A percentile compares a stretch with the other conserved stretches of the same genome.
Evolutionary conservation across 2,797 vertebrate genomes (phyloP).

Genomic region (Mionectes olivaceus): DNA sequence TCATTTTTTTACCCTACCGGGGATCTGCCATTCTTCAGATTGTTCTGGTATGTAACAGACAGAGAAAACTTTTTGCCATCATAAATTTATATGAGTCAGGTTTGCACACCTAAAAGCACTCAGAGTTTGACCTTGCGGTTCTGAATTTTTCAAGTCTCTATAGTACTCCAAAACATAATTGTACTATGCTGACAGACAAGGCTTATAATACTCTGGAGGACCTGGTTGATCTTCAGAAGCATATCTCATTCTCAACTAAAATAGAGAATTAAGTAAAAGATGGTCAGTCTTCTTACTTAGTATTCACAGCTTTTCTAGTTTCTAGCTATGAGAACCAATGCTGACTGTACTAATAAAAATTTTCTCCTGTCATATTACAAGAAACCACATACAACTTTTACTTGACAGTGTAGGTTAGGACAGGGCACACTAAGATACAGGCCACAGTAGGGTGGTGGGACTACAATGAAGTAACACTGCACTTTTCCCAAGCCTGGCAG

Average conservation of each 20-base stretch:
- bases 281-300: neutral
- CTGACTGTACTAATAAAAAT: neutral
- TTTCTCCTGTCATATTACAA: neutral
- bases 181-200: slow-evolving; percentile 50
- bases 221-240: slow-evolving; percentile 15
- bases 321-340: neutral
- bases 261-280: slow-evolving; percentile 37
- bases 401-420: neutral
- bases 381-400: neutral
- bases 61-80: neutral
- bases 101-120: slow-evolving; percentile 10
- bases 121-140: slow-evolving; percentile 56
- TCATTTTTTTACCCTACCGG: slow-evolving; percentile 42
- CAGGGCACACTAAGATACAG: neutral
- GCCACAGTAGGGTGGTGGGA: neutral
- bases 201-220: slow-evolving; percentile 26
- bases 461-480: neutral
- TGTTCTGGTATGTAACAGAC: slow-evolving; percentile 22
- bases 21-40: slow-evolving; percentile 15
- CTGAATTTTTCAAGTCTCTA: slow-evolving; percentile 47
- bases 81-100: slow-evolving; percentile 25
- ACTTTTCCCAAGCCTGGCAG: slow-evolving; percentile 25
- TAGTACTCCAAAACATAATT: slow-evolving; percentile 31
- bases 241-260: slow-evolving; percentile 13
- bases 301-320: neutral